Conservation (phyloP, 2,888 invertebrate species). For the Adela reaumurella region DNA sequence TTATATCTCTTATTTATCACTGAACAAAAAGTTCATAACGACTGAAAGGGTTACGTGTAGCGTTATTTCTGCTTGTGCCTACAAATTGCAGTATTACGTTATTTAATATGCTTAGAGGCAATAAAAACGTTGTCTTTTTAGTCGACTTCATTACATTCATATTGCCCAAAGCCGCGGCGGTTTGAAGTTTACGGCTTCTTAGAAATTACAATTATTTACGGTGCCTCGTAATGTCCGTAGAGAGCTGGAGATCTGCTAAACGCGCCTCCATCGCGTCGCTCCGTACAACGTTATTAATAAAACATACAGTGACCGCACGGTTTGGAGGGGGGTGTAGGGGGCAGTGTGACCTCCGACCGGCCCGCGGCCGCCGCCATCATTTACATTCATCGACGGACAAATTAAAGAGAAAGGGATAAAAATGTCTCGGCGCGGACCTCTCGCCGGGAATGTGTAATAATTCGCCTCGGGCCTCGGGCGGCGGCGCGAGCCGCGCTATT, state of each 20-base stretch:
- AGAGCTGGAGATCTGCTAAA: neutral
- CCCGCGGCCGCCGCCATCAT: conserved; percentile 26
- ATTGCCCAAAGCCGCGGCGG: neutral
- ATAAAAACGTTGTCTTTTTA: too few relatives aligned
- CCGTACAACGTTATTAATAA: conserved; percentile 24
- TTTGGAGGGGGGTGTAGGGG: neutral
- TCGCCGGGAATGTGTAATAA: conserved; percentile 50
- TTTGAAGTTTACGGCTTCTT: neutral
- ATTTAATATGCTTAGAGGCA: too few relatives aligned
- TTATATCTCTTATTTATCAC: too few relatives aligned
- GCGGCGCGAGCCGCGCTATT: conserved; percentile 19
- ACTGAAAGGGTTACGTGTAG: too few relatives aligned
- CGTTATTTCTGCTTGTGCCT: too few relatives aligned
- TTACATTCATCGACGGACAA: conserved; percentile 44
- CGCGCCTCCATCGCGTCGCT: too few relatives aligned
- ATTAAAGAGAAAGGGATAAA: conserved; percentile 53
- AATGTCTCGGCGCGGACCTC: conserved; percentile 41
- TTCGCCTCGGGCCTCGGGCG: conserved; percentile 36
- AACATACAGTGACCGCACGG: conserved; percentile 18
- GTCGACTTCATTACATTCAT: neutral
- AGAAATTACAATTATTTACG: neutral
- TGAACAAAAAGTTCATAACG: too few relatives aligned
- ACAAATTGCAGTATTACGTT: too few relatives aligned
- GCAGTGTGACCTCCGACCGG: neutral
- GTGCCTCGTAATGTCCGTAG: neutral